Percentiles rank a stretch among this genome's conserved stretches.
phyloP scores from a whole-genome alignment of 2,888 invertebrate genomes.

The Athalia rosae region DNA sequence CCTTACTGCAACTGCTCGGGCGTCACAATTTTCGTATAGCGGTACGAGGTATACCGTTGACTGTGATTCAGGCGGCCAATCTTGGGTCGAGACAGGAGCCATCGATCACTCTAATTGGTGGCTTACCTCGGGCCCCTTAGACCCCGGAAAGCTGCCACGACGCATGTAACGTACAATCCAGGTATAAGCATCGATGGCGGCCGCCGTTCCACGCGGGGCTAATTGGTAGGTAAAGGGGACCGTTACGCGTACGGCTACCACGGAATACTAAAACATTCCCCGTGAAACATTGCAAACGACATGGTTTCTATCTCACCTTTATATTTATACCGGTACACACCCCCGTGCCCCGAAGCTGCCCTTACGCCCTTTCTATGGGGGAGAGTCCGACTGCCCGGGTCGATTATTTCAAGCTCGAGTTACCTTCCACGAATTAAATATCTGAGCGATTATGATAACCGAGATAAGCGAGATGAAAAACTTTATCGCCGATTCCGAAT shows the following conservation, averaged over 20 bases:
- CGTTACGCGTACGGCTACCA: slow-evolving; percentile 17
- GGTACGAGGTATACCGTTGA: slow-evolving; percentile 16
- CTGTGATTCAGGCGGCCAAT: slow-evolving; percentile 39
- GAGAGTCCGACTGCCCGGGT: no score
- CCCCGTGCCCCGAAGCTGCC: no score
- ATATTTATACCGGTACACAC: no score
- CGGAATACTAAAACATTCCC: slow-evolving; percentile 22
- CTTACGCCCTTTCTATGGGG: no score
- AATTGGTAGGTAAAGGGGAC: slow-evolving; percentile 38
- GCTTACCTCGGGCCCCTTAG: slow-evolving; percentile 35
- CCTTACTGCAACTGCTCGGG: background rate
- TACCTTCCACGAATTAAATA: no score
- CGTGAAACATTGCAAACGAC: slow-evolving; percentile 31
- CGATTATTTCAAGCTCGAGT: no score
- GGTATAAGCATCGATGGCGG: slow-evolving; percentile 26
- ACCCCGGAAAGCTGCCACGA: background rate
- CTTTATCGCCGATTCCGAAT: no score
- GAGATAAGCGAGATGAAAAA: no score
- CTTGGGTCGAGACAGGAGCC: slow-evolving; percentile 23
- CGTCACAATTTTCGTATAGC: background rate
- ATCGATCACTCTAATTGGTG: slow-evolving; percentile 47
- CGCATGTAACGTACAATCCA: background rate
- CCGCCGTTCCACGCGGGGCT: slow-evolving; percentile 9
- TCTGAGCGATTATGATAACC: no score
- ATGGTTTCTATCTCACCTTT: background rate